A percentile compares a stretch with the other conserved stretches of the same genome.
Conservation (phyloP, 2,797 vertebrate genomes). For the Poecilia picta region DNA sequence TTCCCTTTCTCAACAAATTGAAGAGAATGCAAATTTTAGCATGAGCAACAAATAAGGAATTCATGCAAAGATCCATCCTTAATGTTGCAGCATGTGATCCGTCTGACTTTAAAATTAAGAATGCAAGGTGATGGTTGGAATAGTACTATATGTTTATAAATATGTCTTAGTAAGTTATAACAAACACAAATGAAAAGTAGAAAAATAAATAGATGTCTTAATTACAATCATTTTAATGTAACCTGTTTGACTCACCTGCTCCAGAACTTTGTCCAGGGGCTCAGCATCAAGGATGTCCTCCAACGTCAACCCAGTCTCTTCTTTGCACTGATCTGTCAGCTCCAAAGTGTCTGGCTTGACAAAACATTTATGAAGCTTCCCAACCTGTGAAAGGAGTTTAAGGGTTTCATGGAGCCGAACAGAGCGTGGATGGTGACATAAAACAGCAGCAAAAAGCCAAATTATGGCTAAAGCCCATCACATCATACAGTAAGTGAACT, state of each 20-base stretch:
- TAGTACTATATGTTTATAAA: not conserved
- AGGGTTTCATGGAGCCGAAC: slow-evolving; percentile 72
- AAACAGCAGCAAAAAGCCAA: not conserved
- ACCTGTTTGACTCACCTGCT: slow-evolving; percentile 86
- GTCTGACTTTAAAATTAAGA: not conserved
- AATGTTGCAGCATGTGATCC: not conserved
- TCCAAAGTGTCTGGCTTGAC: slow-evolving; percentile 92
- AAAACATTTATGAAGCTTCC: slow-evolving; percentile 89
- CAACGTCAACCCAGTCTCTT: slow-evolving; percentile 86
- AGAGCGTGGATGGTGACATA: too few species aligned
- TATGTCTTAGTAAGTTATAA: not conserved
- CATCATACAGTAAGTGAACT: slow-evolving; percentile 48
- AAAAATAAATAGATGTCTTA: too few species aligned
- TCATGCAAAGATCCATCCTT: not conserved
- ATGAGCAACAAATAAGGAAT: not conserved
- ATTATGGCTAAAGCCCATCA: slow-evolving; percentile 23
- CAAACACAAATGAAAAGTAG: too few species aligned
- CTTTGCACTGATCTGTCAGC: slow-evolving; percentile 89
- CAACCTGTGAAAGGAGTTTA: slow-evolving; percentile 84
- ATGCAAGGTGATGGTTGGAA: not conserved
- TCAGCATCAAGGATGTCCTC: slow-evolving; percentile 90
- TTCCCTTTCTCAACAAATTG: slow-evolving; percentile 24
- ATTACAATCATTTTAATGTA: not conserved
- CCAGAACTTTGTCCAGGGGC: slow-evolving; percentile 90
- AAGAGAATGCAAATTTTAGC: not conserved